Percentiles rank a stretch among this genome's conserved stretches.
Conservation (phyloP, 2,797 vertebrate genomes). For the Lateolabrax maculatus region DNA sequence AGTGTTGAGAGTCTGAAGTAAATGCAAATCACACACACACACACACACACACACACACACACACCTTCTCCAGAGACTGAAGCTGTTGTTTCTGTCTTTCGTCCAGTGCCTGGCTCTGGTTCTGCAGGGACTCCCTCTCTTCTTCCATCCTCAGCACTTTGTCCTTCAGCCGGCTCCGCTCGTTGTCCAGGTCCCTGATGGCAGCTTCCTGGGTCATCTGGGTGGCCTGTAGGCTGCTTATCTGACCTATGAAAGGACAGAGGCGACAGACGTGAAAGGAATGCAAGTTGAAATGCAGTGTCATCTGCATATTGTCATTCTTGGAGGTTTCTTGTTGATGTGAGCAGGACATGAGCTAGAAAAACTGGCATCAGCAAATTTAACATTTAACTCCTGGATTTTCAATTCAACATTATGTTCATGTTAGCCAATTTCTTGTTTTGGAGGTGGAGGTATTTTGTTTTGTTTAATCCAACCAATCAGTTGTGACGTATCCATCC, state of each 20-base stretch:
- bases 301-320: conserved; percentile 8
- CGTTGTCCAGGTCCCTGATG: conserved; percentile 97
- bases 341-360: neutral
- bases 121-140: conserved; percentile 92
- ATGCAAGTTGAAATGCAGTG: neutral
- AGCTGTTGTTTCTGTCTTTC: conserved; percentile 95
- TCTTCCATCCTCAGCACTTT: conserved; percentile 94
- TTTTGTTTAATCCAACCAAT: neutral
- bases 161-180: conserved; percentile 94
- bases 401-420: neutral
- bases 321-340: neutral
- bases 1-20: conserved; percentile 30
- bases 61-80: conserved; percentile 93
- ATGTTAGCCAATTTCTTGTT: neutral
- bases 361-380: neutral
- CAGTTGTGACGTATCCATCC: neutral
- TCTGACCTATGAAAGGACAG: conserved; percentile 88
- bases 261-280: neutral
- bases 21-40: conserved; percentile 53
- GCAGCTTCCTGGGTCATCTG: conserved; percentile 98
- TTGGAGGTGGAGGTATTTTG: neutral
- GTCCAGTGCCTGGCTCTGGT: conserved; percentile 92
- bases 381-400: neutral
- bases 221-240: conserved; percentile 97
- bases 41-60: conserved; percentile 27